These are phyloP conservation scores for Dryadula phaetusa DNA, from an alignment of 2,888 invertebrate species.

Conservation along the genomic window DNA sequence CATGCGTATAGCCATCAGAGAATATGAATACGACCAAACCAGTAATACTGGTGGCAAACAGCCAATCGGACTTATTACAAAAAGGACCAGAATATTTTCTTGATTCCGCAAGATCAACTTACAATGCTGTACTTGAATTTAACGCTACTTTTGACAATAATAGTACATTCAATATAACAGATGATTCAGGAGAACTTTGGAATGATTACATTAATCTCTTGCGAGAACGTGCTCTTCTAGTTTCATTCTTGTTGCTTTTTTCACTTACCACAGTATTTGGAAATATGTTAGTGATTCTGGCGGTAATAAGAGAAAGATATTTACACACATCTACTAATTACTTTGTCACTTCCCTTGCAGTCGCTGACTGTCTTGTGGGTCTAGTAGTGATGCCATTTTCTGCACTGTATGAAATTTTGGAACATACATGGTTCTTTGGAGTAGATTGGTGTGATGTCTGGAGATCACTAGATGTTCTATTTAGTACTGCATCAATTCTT, in stretches of 20 bases:
- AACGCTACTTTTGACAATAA: slow-evolving; percentile 67
- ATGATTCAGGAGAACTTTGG: slow-evolving; percentile 67
- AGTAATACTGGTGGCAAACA: slow-evolving; percentile 72
- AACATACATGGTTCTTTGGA: slow-evolving; percentile 97
- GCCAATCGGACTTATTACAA: slow-evolving; percentile 70
- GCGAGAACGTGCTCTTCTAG: slow-evolving; percentile 89
- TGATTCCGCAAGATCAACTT: slow-evolving; percentile 57
- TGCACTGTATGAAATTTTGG: slow-evolving; percentile 94
- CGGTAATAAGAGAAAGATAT: slow-evolving; percentile 96
- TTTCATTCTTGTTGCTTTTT: slow-evolving; percentile 93
- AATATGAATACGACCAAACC: slow-evolving; percentile 78
- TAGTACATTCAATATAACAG: slow-evolving; percentile 61
- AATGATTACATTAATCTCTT: slow-evolving; percentile 76
- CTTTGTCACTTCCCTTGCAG: slow-evolving; percentile 97
- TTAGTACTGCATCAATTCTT: slow-evolving; percentile 98
- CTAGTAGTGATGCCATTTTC: slow-evolving; percentile 99
- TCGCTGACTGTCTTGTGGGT: slow-evolving; percentile 98
- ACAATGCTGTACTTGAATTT: slow-evolving; percentile 65
- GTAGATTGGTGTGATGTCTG: slow-evolving; percentile 98
- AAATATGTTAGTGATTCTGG: slow-evolving; percentile 96
- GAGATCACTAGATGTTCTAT: slow-evolving; percentile 98
- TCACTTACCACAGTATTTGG: slow-evolving; percentile 97
- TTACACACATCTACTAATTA: slow-evolving; percentile 99
- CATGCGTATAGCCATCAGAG: slow-evolving; percentile 67
- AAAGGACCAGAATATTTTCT: slow-evolving; percentile 68